These are phyloP conservation scores for Pygoscelis antarcticus DNA, from an alignment of 2,113 vertebrate genomes.

Conservation along the genomic window DNA sequence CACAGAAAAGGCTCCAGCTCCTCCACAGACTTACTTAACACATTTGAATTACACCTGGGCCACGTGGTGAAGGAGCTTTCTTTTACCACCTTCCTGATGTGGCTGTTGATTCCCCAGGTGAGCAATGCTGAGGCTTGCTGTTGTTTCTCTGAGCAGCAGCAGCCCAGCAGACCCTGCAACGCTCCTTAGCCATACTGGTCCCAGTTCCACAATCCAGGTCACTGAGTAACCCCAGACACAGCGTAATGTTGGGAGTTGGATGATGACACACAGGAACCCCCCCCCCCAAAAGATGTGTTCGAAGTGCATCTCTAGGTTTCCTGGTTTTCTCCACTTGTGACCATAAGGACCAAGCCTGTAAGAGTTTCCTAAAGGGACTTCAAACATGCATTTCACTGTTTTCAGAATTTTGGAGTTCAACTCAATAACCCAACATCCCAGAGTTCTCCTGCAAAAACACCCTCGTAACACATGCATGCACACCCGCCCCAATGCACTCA, in stretches of 20 bases:
- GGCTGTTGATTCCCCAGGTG: neutral
- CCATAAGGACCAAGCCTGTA: neutral
- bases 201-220: neutral
- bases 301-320: neutral
- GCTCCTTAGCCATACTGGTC: neutral
- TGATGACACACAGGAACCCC: neutral
- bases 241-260: rapidly evolving
- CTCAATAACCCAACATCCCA: neutral
- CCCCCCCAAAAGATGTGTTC: rapidly evolving
- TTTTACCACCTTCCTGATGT: neutral
- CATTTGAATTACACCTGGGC: neutral
- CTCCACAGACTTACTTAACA: neutral
- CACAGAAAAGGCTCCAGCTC: neutral
- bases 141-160: neutral
- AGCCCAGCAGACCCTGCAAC: neutral
- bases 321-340: neutral
- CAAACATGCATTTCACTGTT: neutral
- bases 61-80: neutral
- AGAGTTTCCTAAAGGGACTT: neutral
- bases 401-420: neutral
- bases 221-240: neutral
- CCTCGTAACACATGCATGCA: neutral
- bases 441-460: neutral
- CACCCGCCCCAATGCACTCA: neutral
- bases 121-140: neutral